Conservation (phyloP, 2,888 invertebrate genomes). For the Latrodectus hesperus region DNA sequence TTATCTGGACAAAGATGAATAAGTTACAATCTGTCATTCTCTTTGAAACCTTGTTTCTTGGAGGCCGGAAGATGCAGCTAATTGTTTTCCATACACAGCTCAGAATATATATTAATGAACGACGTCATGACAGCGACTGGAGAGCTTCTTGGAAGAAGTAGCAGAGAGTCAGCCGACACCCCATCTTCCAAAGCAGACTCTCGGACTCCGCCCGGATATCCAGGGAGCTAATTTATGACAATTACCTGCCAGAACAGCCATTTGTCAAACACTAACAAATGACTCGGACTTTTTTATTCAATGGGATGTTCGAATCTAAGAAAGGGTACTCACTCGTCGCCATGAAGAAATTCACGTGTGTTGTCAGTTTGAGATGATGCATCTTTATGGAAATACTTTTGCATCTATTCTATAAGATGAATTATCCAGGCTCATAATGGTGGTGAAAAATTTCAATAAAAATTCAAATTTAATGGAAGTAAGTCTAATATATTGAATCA, state of each 20-base stretch:
- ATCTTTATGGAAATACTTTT: too few relatives aligned
- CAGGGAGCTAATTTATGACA: constrained; percentile 43
- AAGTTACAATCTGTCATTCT: too few relatives aligned
- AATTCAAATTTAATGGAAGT: too few relatives aligned
- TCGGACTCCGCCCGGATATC: constrained; percentile 8
- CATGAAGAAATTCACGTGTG: neutral
- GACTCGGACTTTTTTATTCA: neutral
- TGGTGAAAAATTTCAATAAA: too few relatives aligned
- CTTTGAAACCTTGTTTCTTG: too few relatives aligned
- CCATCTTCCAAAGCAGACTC: neutral
- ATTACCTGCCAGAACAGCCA: constrained; percentile 31
- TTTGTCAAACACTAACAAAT: constrained; percentile 29
- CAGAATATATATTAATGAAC: neutral
- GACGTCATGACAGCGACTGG: neutral
- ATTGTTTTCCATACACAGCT: neutral
- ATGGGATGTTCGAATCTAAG: too few relatives aligned
- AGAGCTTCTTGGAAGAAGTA: neutral
- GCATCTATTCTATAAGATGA: too few relatives aligned
- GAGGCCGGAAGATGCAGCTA: neutral
- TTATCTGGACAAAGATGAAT: too few relatives aligned
- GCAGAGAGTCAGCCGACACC: neutral
- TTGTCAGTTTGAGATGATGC: too few relatives aligned
- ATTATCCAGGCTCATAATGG: neutral
- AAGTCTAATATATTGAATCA: too few relatives aligned
- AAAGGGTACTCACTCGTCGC: neutral